These are phyloP conservation scores for Cephus rjabovi DNA, from an alignment of 2,888 invertebrate species.

Conservation along the genomic window DNA sequence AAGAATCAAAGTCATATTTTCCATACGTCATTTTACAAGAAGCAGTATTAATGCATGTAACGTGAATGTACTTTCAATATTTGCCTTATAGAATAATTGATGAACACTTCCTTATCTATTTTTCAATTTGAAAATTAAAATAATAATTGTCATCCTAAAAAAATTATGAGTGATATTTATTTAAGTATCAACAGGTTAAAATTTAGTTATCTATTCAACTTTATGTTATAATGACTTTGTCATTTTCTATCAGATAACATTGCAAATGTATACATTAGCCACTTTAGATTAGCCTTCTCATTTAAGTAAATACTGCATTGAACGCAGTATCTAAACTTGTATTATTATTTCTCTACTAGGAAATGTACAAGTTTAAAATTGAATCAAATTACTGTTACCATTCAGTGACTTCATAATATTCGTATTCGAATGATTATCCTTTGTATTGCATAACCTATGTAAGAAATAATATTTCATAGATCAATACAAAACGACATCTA, in stretches of 20 bases:
- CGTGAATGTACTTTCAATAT: not conserved
- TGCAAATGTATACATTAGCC: not conserved
- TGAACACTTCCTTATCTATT: not conserved
- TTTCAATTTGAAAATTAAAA: not conserved
- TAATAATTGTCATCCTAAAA: not conserved
- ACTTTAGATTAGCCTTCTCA: not conserved
- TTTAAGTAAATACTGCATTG: not conserved
- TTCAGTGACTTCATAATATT: too few species aligned
- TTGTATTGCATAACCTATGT: not conserved
- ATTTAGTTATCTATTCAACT: not conserved
- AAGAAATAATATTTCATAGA: not conserved
- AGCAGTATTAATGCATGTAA: not conserved
- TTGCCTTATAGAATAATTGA: not conserved
- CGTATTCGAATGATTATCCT: not conserved
- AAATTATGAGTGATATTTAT: not conserved
- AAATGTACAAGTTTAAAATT: not conserved
- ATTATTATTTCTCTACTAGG: not conserved
- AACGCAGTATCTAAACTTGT: not conserved
- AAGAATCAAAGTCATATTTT: not conserved
- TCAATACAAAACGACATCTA: not conserved
- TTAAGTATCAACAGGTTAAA: not conserved
- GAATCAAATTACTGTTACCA: too few species aligned
- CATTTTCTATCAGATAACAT: not conserved
- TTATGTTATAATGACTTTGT: not conserved
- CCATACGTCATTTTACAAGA: not conserved